Evolutionary conservation across 2,797 vertebrate genomes (phyloP), one percentile per base, ranked within the genome.

Genomic region (Mycteria americana): DNA sequence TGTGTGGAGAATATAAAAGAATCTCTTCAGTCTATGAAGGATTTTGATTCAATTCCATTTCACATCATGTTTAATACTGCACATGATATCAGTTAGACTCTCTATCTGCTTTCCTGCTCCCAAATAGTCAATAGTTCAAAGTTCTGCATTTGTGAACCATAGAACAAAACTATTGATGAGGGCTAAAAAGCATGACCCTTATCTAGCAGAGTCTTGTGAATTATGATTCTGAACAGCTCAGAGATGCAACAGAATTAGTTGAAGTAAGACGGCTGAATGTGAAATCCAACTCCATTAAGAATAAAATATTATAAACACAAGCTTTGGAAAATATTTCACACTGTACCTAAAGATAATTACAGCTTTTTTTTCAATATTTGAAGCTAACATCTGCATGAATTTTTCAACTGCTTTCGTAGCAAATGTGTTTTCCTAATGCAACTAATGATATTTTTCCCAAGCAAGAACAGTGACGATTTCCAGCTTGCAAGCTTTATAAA

Each of bases 231-330:
- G 63, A 96, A 88, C 65, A 74, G 27, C 51, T 70, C 45, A 92
- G 74, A 33, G 30, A 57, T 64, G 43, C 67, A 80, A 70, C 27
- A 93, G 67, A 56, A 94, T 76, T 74, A 72, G 60, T 2, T 75
- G 56, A 95, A 97, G 63, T 31, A 93, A 84, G 81, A 95, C 6
- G 31, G 43, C 39, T 78, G 43, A 91, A 86, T 82, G 51, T 64
- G 75, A 83, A 94, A 83, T 83, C 70, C 74, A 80, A 17, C 28
- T 82, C 18, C 24, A 79, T n/a, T 90, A 41, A 91, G 69, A 96
- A 88, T 10, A 93, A 93, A 95, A 69, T 60, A 93, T 45, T 72
- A 53, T 39, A 91, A 94, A 93, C 17, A 16, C 54, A 70, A 88
- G 43, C 77, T 91, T 70, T 79, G 30, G 43, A 94, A 95, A 88